Conservation (phyloP, 2,113 vertebrate species). For the Grus americana region DNA sequence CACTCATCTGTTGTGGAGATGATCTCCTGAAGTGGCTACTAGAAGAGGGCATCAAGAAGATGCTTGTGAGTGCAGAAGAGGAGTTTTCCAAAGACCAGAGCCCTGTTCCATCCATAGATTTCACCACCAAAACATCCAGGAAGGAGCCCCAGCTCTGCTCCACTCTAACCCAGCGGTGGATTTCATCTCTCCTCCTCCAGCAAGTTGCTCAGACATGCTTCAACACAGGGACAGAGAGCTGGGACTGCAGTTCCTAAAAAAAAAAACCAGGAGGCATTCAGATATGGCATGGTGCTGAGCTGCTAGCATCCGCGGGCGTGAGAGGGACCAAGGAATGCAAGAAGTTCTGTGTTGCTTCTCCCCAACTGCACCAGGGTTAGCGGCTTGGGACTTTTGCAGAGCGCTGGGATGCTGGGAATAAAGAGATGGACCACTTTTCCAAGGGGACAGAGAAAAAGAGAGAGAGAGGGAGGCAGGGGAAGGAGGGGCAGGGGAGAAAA, state of each 20-base stretch:
- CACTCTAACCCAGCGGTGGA: not conserved
- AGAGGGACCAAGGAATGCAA: not conserved
- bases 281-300: not conserved
- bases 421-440: conserved; percentile 73
- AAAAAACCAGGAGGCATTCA: not conserved
- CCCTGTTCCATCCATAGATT: not conserved
- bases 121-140: not conserved
- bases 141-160: not conserved
- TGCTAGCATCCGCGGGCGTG: not conserved
- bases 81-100: not conserved
- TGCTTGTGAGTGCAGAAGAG: not conserved
- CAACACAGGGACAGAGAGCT: not conserved
- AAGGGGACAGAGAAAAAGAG: conserved; percentile 68
- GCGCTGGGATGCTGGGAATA: conserved; percentile 70
- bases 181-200: not conserved
- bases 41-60: not conserved
- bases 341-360: conserved; percentile 9
- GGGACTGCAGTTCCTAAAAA: not conserved
- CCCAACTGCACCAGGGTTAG: not conserved
- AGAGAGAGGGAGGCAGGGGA: conserved; percentile 30
- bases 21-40: not conserved
- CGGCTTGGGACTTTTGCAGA: conserved; percentile 65
- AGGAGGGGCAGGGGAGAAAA: conserved; percentile 64
- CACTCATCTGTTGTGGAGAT: not conserved
- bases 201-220: not conserved